Evolutionary conservation across 2,888 invertebrate species (phyloP).

Genomic region (Cremastinae sp.): DNA sequence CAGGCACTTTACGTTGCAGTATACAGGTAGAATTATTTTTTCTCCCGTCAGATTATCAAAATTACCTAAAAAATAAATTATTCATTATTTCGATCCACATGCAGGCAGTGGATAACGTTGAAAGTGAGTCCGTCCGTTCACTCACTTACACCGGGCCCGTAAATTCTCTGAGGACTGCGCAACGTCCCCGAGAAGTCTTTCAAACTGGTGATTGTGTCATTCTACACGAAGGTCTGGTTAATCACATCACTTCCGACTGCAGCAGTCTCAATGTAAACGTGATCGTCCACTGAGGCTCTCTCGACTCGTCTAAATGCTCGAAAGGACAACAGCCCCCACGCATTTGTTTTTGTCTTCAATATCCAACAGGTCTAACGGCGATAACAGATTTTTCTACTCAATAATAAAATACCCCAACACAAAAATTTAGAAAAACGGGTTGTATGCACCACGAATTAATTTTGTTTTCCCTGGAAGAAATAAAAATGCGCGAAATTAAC

Average conservation of each 20-base stretch:
- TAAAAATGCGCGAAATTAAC: slow-evolving; percentile 5
- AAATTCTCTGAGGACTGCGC: slow-evolving; percentile 75
- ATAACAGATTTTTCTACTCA: neutral
- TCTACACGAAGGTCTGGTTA: slow-evolving; percentile 75
- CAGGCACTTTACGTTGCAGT: slow-evolving; percentile 71
- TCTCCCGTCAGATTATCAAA: too few relatives aligned
- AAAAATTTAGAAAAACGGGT: too few relatives aligned
- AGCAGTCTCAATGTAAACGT: slow-evolving; percentile 75
- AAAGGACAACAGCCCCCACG: too few relatives aligned
- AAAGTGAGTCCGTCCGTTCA: slow-evolving; percentile 72
- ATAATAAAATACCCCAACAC: too few relatives aligned
- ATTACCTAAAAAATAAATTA: too few relatives aligned
- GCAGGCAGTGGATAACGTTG: slow-evolving; percentile 73
- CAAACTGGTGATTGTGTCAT: slow-evolving; percentile 75
- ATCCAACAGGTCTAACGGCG: neutral
- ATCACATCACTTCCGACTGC: slow-evolving; percentile 71
- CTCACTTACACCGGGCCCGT: slow-evolving; percentile 76
- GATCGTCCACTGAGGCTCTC: slow-evolving; percentile 69
- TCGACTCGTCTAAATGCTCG: too few relatives aligned
- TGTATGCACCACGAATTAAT: too few relatives aligned
- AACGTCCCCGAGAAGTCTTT: slow-evolving; percentile 74
- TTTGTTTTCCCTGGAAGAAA: neutral
- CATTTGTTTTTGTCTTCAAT: too few relatives aligned
- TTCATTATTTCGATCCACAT: neutral
- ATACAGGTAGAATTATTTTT: too few relatives aligned